phyloP scores from a whole-genome alignment of 2,797 vertebrate species.

The Odontamblyopus rebecca region DNA sequence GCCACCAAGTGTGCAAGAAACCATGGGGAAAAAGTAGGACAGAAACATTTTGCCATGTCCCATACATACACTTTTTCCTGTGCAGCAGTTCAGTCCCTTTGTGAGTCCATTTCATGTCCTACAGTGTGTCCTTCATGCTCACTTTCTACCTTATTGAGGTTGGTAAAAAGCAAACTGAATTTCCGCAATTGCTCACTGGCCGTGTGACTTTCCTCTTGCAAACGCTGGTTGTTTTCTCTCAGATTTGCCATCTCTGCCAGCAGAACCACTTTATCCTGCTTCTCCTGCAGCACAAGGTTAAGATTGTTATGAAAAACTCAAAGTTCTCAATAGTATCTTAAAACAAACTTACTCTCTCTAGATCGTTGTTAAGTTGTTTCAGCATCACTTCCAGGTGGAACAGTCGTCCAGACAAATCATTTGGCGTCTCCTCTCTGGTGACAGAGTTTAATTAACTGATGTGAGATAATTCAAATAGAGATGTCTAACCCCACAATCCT shows the following conservation, averaged over 20 bases:
- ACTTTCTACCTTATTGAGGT: conserved; percentile 67
- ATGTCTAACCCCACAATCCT: background rate
- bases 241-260: conserved; percentile 89
- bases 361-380: conserved; percentile 88
- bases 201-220: conserved; percentile 86
- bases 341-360: conserved; percentile 82
- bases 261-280: conserved; percentile 89
- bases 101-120: conserved; percentile 31
- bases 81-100: conserved; percentile 45
- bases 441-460: conserved; percentile 27
- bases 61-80: background rate
- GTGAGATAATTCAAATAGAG: background rate
- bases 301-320: background rate
- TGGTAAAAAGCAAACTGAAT: conserved; percentile 83
- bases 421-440: conserved; percentile 79
- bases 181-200: conserved; percentile 89
- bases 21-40: conserved; percentile 20
- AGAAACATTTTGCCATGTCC: conserved; percentile 1
- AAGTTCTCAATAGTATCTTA: background rate
- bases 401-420: conserved; percentile 85
- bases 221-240: conserved; percentile 87
- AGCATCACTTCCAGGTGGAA: conserved; percentile 90
- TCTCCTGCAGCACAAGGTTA: conserved; percentile 78
- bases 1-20: conserved; percentile 44
- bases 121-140: conserved; percentile 43